Base-by-base conservation (phyloP, 2,888 invertebrate genomes). In the Villa cingulata region DNA sequence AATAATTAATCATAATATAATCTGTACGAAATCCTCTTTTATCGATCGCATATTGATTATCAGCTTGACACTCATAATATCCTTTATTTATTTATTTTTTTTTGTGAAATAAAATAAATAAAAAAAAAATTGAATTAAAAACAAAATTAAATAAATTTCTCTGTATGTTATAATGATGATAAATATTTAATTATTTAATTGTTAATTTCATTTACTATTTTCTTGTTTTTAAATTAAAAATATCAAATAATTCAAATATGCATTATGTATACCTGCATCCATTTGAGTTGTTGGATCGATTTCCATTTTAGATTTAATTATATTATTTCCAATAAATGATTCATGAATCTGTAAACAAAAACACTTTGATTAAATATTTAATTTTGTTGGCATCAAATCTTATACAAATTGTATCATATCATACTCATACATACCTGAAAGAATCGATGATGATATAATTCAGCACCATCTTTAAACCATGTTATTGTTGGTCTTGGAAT, bases 391-490 rank as follows among this genome's bases (percentile, higher is more conserved):
- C 4, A 6, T 6, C 23, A 7, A 6, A 23, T 23, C 23, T 6
- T 23, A 7, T 23, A 32, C 29, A n/a, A n/a, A 9, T 2, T 17
- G 18, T 43, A 14, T 32, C 6, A 15, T 3, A 29, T 16, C 2
- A n/a, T 32, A 6, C 9, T 43, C 15, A 20, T n/a, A n/a, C n/a
- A 32, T 67, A 88, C 90, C 68, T 90, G 88, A 58, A 90, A 72
- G 69, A 89, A 89, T 51, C 83, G 78, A 72, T 91, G 90, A 15
- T 86, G 81, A 62, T 88, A 90, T 58, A 94, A 81, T 70, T 94
- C 94, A n/a, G 86, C 82, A 38, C 91, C 92, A 65, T 94, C 92
- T 65, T 94, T 94, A 65, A 87, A 91, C 94, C 94, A 94, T 18
- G 91, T 94, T 52, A 94, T 88, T 54, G 88, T 86, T 0, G 94